Evolutionary conservation across 2,797 vertebrate genomes (phyloP), one percentile per base, ranked within the genome.

Genomic region (Aplochiton taeniatus): DNA sequence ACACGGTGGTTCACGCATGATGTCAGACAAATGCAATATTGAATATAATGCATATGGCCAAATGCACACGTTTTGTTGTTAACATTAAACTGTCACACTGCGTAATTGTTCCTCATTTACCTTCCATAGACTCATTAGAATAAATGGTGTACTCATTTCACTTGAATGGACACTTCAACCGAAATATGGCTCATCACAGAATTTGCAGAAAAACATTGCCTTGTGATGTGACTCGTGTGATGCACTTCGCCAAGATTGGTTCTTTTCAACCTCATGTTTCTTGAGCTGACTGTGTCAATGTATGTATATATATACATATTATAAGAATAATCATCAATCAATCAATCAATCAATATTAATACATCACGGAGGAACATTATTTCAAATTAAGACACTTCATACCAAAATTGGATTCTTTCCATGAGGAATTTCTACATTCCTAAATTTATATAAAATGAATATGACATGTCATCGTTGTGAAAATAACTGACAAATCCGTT

Each of bases 211-310:
- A 75, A 83, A 83, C 72, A 79, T 83, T 78, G 75, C 76, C 74
- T 78, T 72, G 61, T 61, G 74, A 78, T 71, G 73, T 70, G 75
- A 75, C 75, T 85, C 66, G 57, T 75, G 62, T 58, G 9, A 65
- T 63, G 57, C 76, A 72, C 68, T 74, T 83, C 77, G 77, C 73
- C 80, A 84, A 83, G 81, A 85, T 84, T 83, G 79, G 72, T 66
- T 80, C 73, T 63, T 79, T 77, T 18, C 69, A 42, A 66, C 54
- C 58, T 77, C 57, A 57, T 66, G 63, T 79, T 78, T 74, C 74
- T 11, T 10, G 68, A 63, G 79, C 44, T 73, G 76, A 74, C 70
- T 63, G 31, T 11, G 54, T n/a, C n/a, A n/a, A n/a, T n/a, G n/a
- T n/a, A n/a, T n/a, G n/a, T n/a, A n/a, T n/a, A n/a, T n/a, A n/a